Base-by-base conservation (phyloP, 1,140 invertebrate species). In the Bursaphelenchus mucronatus region DNA sequence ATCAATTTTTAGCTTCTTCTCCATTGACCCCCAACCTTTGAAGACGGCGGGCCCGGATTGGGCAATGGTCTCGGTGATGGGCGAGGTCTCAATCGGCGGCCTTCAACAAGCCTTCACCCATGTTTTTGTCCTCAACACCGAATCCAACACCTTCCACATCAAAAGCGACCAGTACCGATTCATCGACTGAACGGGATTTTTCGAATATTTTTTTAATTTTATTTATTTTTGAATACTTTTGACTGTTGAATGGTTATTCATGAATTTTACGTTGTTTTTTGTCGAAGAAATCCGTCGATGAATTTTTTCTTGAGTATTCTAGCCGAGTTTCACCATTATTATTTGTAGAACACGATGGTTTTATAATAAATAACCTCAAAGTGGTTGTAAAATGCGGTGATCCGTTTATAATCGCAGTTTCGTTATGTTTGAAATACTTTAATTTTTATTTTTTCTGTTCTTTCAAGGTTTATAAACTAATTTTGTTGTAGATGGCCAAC, bases 151-250 rank as follows among this genome's bases (percentile, higher is more conserved):
- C 11, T 59, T 15, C 41, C 57, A 39, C 19, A 59, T 59, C 40
- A 39, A 40, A 43, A 44, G 45, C 57, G 13, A 59, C 11, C 57
- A 59, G 40, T 59, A 59, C 41, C 57, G 57, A 13, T 59, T 59
- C 41, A 39, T 59, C 40, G 57, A 59, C 30, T 59, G 7, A 43
- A 59, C 30, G 30, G 30, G 30, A 30, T 30, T 30, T 30, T 30
- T 41, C 3, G 40, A n/a, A n/a, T 30, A 54, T 11, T 54, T 49
- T n/a, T 3, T 3, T n/a, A 4, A 4, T n/a, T 15, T 15, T 55
- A n/a, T 1, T 55, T 13, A 55, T 44, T 13, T 30, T 55, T 55
- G 54, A 15, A 47, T n/a, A 9, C 53, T 55, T 55, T 4, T 55
- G 2, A n/a, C 1, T 49, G 13, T 49, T 49, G 1, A 49, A 49